A percentile compares a stretch with the other conserved stretches of the same genome.
Conservation (phyloP, 2,888 invertebrate species). For the Pseudanteris insignis region DNA sequence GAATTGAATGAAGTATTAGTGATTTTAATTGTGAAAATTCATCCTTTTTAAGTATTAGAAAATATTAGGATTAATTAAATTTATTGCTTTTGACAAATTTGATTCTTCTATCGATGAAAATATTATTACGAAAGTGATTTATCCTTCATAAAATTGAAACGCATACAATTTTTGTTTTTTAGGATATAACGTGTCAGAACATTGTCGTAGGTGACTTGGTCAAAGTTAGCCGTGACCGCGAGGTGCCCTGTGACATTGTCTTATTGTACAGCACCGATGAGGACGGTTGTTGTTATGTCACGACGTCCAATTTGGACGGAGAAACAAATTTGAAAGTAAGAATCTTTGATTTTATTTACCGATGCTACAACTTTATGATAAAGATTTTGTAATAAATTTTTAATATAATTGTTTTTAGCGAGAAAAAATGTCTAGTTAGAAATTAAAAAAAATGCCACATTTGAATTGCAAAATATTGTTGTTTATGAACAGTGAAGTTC, state of each 20-base stretch:
- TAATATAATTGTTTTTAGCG: no score
- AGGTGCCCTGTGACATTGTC: constrained; percentile 84
- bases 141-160: no score
- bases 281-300: constrained; percentile 78
- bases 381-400: neutral
- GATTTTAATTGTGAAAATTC: no score
- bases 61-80: no score
- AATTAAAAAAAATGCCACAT: neutral
- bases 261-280: constrained; percentile 76
- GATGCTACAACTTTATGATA: neutral
- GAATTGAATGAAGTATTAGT: no score
- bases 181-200: constrained; percentile 70
- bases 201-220: constrained; percentile 83
- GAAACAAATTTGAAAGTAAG: constrained; percentile 79
- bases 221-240: constrained; percentile 75
- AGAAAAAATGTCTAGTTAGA: no score
- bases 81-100: no score
- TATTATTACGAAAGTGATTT: no score
- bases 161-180: constrained; percentile 52
- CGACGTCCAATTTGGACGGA: constrained; percentile 88
- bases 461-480: neutral
- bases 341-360: neutral
- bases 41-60: no score
- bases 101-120: no score
- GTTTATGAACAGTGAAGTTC: no score